Evolutionary conservation across 2,113 vertebrate species (phyloP), one percentile per base, ranked within the genome.

Genomic region (Melanerpes formicivorus): DNA sequence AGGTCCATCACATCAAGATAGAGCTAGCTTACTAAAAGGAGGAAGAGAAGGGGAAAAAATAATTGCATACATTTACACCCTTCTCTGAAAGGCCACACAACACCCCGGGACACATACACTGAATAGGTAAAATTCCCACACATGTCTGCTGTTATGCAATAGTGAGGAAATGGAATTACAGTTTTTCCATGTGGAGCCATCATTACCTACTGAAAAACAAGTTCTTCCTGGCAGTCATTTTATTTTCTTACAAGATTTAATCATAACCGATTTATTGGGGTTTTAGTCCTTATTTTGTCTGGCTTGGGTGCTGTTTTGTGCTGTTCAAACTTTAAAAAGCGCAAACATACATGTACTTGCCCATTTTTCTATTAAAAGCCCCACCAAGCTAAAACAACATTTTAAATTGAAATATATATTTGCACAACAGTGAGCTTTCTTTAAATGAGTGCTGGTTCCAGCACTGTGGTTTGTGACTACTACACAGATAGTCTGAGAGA

Each of bases 221-320:
- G 56, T 67, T 90, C 82, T 87, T 83, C 80, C 82, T 96, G 94
- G 87, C 91, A 93, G 59, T 55, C 81, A 56, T 62, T 89, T 82
- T 62, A 75, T 90, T 96, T 95, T 92, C 77, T 88, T 92, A 58
- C 4, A 60, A 95, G 83, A 91, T 82, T 80, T 84, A 93, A 92
- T 93, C 83, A 91, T 40, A 95, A 80, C 50, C 50, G 67, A 86
- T 90, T 80, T 72, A 85, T 59, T 91, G 84, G 80, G 80, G 67
- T 92, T 94, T 93, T 42, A 80, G 75, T 66, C 50, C 55, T 90
- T 90, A 70, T 83, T 94, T 96, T 91, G 55, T 64, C 87, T 95
- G 93, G 73, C 77, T 59, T 77, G 60, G 44, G 50, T 63, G 56
- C 66, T 94, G 87, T n/a, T 87, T 74, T 78, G 56, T 37, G 65